These are phyloP conservation scores for Enteromius argenteus DNA, from an alignment of 2,797 vertebrate species.

Conservation along the genomic window DNA sequence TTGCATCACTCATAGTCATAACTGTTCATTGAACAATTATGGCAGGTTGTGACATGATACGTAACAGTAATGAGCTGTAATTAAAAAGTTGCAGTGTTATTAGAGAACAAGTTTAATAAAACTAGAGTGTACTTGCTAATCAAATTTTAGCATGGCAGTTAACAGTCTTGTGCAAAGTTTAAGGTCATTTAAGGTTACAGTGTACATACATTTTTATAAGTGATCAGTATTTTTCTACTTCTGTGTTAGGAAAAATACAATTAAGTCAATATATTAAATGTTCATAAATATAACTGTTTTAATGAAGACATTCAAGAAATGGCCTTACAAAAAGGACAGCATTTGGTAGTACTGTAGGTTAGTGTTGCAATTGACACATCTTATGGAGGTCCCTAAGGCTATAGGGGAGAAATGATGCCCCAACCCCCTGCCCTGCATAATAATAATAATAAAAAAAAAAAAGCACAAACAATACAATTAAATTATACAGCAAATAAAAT, in stretches of 20 bases:
- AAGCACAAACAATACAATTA: neutral
- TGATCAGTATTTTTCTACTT: neutral
- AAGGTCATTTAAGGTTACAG: neutral
- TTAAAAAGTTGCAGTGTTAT: neutral
- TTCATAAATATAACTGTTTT: constrained; percentile 29
- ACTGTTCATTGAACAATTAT: neutral
- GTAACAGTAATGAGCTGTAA: neutral
- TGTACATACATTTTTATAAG: neutral
- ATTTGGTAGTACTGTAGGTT: neutral
- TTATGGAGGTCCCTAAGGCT: neutral
- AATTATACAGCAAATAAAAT: neutral
- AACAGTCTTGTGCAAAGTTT: neutral
- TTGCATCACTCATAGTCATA: neutral
- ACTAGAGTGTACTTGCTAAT: neutral
- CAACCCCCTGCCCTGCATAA: neutral
- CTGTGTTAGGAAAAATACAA: neutral
- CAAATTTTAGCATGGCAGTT: neutral
- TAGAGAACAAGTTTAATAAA: neutral
- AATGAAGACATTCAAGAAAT: constrained; percentile 15
- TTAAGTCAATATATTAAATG: constrained; percentile 30
- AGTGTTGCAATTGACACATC: neutral
- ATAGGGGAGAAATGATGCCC: neutral
- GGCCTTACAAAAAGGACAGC: neutral
- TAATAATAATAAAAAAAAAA: too few species aligned
- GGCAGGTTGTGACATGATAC: constrained; percentile 16